These are phyloP conservation scores for Eleginops maclovinus DNA, from an alignment of 2,113 vertebrate species.

Conservation along the genomic window DNA sequence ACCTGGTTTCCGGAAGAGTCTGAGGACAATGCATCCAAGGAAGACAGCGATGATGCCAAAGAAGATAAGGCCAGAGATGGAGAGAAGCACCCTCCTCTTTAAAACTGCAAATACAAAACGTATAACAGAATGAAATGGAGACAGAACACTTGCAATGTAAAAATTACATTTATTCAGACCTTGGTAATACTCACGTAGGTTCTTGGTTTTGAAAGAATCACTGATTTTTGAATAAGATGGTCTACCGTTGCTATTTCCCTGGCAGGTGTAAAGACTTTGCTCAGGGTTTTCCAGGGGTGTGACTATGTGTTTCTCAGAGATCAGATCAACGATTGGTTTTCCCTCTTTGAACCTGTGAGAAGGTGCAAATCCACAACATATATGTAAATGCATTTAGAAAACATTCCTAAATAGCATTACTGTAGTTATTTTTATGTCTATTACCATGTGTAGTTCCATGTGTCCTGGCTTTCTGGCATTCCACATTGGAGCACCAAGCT, in stretches of 20 bases:
- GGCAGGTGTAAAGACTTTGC: conserved; percentile 72
- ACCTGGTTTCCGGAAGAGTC: conserved; percentile 74
- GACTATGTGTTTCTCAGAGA: conserved; percentile 20
- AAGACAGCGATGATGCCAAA: conserved; percentile 65
- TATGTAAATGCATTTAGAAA: neutral
- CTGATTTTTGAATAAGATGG: conserved; percentile 64
- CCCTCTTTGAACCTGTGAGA: conserved; percentile 55
- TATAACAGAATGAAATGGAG: neutral
- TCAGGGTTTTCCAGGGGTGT: conserved; percentile 66
- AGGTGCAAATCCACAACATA: neutral
- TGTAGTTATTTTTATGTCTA: neutral
- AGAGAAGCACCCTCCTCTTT: conserved; percentile 79
- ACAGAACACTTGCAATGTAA: neutral
- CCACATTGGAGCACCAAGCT: conserved; percentile 74
- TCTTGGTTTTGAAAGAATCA: conserved; percentile 67
- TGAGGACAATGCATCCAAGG: conserved; percentile 69
- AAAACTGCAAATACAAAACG: conserved; percentile 62
- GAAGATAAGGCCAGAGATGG: conserved; percentile 77
- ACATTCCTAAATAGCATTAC: neutral
- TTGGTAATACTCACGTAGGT: conserved; percentile 72
- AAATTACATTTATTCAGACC: neutral
- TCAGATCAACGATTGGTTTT: accelerated
- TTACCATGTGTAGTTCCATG: conserved; percentile 82
- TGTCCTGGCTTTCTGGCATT: conserved; percentile 14
- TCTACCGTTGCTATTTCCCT: conserved; percentile 35